Percentiles rank a stretch among this genome's conserved stretches.
Evolutionary conservation across 2,797 vertebrate genomes (phyloP).

Genomic region (Ficedula albicollis): DNA sequence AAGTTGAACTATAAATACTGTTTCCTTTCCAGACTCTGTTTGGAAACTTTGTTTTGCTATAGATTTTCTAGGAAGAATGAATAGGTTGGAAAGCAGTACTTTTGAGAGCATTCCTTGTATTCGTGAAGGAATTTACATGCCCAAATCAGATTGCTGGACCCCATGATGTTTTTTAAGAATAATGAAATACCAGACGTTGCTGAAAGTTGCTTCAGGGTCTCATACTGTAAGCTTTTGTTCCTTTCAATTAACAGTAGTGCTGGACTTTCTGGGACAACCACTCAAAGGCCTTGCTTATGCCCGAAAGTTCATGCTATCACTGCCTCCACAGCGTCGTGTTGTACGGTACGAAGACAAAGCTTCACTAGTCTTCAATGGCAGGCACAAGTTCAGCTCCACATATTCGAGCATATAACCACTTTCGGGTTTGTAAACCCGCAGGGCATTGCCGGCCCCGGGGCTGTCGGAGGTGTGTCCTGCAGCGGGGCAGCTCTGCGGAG

Average conservation of each 20-base stretch:
- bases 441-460: not conserved
- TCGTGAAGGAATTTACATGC: not conserved
- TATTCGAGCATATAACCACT: accelerated
- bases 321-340: accelerated
- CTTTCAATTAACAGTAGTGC: not conserved
- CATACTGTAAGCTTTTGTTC: conserved; percentile 18
- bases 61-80: not conserved
- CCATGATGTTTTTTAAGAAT: not conserved
- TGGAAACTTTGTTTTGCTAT: not conserved
- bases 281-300: not conserved
- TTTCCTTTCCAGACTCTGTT: not conserved
- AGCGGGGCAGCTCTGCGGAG: not conserved
- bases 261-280: not conserved
- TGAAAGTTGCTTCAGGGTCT: conserved; percentile 1
- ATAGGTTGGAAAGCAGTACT: not conserved
- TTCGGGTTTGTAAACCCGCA: accelerated
- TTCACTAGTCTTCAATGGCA: accelerated
- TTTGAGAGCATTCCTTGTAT: not conserved
- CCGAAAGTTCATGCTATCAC: not conserved
- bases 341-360: accelerated
- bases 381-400: not conserved
- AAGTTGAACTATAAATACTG: not conserved
- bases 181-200: not conserved
- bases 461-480: not conserved
- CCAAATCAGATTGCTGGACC: not conserved